phyloP scores from a whole-genome alignment of 1,140 invertebrate genomes.

The Brachionus manjavacas region DNA sequence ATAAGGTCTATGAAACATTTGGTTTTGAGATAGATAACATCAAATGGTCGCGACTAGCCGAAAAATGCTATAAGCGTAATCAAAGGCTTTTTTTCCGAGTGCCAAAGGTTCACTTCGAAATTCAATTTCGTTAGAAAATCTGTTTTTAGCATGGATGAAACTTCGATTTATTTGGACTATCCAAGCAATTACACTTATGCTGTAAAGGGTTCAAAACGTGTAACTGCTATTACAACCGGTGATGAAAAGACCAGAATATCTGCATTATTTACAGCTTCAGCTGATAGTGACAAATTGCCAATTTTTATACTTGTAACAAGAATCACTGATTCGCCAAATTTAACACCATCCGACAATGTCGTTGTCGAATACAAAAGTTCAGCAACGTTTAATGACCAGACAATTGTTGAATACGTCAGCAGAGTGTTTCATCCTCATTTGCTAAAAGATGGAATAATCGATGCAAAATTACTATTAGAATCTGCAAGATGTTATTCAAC shows the following conservation, averaged over 20 bases:
- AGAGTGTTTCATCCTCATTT: neutral
- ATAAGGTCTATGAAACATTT: neutral
- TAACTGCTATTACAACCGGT: neutral
- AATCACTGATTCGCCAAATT: slow-evolving; percentile 1
- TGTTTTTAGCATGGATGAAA: neutral
- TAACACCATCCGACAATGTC: neutral
- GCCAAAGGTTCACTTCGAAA: neutral
- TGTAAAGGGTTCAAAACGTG: neutral
- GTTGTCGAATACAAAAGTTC: slow-evolving; percentile 2
- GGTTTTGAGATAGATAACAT: neutral
- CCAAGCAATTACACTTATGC: neutral
- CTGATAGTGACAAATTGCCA: neutral
- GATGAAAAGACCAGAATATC: neutral
- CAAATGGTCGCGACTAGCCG: neutral
- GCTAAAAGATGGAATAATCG: neutral
- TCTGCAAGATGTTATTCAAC: neutral
- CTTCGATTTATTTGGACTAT: neutral
- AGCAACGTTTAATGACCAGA: neutral
- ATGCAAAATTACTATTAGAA: neutral
- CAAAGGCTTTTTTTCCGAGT: neutral
- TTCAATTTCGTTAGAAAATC: neutral
- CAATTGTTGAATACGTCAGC: neutral
- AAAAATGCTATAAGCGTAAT: neutral
- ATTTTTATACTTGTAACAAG: neutral
- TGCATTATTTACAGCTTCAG: neutral